These are phyloP conservation scores for Tribolium freemani DNA, from an alignment of 2,888 invertebrate genomes.

Conservation along the genomic window DNA sequence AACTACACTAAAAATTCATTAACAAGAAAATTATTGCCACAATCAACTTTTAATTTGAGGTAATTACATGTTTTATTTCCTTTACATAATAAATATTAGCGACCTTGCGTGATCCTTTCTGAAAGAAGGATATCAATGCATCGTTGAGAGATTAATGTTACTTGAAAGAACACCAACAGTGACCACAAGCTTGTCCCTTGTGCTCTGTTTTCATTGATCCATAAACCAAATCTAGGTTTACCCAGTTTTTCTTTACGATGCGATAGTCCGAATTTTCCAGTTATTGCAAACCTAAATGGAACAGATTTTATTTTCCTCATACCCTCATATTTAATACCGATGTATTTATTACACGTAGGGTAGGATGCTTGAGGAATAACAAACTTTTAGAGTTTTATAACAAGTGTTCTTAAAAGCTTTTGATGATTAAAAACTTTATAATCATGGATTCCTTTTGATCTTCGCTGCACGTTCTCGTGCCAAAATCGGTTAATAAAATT, in stretches of 20 bases:
- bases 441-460: not conserved
- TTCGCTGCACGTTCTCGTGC: not conserved
- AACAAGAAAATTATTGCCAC: too few species aligned
- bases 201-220: not conserved
- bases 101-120: too few species aligned
- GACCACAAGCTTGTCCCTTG: not conserved
- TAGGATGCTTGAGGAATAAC: not conserved
- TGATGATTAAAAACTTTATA: not conserved
- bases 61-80: too few species aligned
- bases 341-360: too few species aligned
- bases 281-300: not conserved
- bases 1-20: too few species aligned
- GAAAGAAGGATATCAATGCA: too few species aligned
- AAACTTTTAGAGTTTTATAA: not conserved
- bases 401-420: not conserved
- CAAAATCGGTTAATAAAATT: slow-evolving; percentile 10
- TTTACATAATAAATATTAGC: too few species aligned
- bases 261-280: not conserved
- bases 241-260: not conserved
- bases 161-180: not conserved
- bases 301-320: not conserved
- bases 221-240: not conserved
- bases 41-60: too few species aligned
- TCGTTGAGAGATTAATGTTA: not conserved
- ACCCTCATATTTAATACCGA: too few species aligned